These are phyloP conservation scores for Phalacrocorax pelagicus DNA, from an alignment of 2,113 vertebrate genomes.

Conservation along the genomic window DNA sequence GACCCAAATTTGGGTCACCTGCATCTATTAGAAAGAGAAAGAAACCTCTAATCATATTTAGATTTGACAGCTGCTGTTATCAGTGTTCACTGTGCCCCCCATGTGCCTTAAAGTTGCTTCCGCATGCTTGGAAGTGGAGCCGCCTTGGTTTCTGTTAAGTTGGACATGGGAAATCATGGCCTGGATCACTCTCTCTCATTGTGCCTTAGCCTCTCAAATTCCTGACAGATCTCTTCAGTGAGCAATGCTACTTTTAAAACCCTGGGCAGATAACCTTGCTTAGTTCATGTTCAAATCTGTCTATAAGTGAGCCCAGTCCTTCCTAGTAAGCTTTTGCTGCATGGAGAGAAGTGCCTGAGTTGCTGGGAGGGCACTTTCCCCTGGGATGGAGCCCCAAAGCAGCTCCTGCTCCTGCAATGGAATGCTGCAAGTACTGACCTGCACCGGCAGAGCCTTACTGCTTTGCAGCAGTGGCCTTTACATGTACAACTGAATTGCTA, in stretches of 20 bases:
- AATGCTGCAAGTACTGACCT: background rate
- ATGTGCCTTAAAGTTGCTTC: background rate
- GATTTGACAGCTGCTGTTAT: background rate
- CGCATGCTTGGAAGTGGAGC: background rate
- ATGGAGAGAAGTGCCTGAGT: background rate
- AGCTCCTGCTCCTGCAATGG: background rate
- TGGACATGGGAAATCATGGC: background rate
- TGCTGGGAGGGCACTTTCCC: background rate
- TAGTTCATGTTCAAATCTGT: background rate
- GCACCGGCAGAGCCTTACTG: background rate
- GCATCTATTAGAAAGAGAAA: background rate
- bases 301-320: background rate
- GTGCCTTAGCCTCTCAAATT: slow-evolving; percentile 28
- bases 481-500: background rate
- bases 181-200: background rate
- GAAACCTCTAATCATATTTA: background rate
- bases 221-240: background rate
- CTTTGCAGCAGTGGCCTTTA: background rate
- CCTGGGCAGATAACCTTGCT: background rate
- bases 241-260: background rate
- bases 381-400: background rate
- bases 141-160: background rate
- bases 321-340: background rate
- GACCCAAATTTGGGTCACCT: background rate
- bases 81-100: background rate